Evolutionary conservation across 2,888 invertebrate genomes (phyloP).

Genomic region (Trachelus tabidus): DNA sequence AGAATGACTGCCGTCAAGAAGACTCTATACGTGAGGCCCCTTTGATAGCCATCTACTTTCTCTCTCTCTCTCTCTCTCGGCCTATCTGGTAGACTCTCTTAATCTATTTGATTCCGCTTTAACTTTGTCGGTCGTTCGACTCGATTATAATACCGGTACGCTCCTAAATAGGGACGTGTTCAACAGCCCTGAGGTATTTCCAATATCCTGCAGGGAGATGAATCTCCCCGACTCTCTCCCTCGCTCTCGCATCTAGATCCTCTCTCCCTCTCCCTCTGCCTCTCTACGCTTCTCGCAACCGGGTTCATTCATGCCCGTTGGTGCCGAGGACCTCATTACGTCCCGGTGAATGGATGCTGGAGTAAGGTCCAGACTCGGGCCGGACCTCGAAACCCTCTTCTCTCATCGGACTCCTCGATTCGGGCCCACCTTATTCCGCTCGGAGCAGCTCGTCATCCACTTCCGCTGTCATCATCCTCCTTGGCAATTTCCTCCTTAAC

Average conservation of each 20-base stretch:
- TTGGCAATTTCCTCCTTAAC: background rate
- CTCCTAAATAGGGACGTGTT: constrained; percentile 59
- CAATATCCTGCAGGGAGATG: constrained; percentile 64
- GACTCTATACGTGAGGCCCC: background rate
- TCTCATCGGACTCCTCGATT: constrained; percentile 11
- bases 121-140: background rate
- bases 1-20: background rate
- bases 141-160: constrained; percentile 60
- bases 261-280: constrained; percentile 19
- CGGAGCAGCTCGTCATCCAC: background rate
- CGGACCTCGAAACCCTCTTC: constrained; percentile 22
- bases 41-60: background rate
- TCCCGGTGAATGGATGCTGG: constrained; percentile 51
- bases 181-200: constrained; percentile 63
- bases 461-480: background rate
- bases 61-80: background rate
- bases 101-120: background rate
- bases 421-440: constrained; percentile 11
- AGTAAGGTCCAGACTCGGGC: background rate
- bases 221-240: constrained; percentile 36
- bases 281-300: constrained; percentile 17
- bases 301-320: constrained; percentile 59
- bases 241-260: constrained; percentile 15
- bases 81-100: background rate
- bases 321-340: constrained; percentile 64